Conservation (phyloP, 2,113 vertebrate genomes). For the Acinonyx jubatus region DNA sequence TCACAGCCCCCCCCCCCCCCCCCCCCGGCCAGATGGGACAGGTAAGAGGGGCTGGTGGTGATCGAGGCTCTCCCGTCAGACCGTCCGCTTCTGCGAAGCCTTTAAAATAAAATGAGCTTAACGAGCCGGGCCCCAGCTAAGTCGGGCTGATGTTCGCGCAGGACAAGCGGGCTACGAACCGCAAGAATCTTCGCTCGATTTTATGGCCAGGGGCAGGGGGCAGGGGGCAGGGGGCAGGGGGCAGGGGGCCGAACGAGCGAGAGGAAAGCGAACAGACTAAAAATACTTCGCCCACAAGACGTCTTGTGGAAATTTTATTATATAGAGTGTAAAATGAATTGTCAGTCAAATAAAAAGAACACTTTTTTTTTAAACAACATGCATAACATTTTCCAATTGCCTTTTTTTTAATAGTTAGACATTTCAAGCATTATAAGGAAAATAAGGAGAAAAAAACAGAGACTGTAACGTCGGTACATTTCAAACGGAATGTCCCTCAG, state of each 20-base stretch:
- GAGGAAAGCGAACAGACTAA: not conserved
- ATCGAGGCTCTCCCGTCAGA: not conserved
- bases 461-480: conserved; percentile 86
- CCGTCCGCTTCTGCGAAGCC: accelerated
- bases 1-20: not conserved
- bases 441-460: conserved; percentile 84
- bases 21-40: accelerated
- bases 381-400: conserved; percentile 85
- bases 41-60: accelerated
- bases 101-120: not conserved
- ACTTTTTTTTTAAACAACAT: conserved; percentile 85
- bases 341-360: conserved; percentile 93
- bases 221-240: accelerated
- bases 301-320: conserved; percentile 94
- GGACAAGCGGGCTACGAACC: accelerated
- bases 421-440: conserved; percentile 87
- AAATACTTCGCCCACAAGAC: conserved; percentile 85
- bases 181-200: not conserved
- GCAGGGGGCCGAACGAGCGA: not conserved
- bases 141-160: accelerated
- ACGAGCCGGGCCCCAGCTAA: accelerated
- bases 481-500: conserved; percentile 88
- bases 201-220: accelerated
- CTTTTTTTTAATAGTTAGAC: conserved; percentile 89
- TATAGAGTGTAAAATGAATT: conserved; percentile 92